Evolutionary conservation across 2,797 vertebrate species (phyloP).

Genomic region (Simalia tracyae): DNA sequence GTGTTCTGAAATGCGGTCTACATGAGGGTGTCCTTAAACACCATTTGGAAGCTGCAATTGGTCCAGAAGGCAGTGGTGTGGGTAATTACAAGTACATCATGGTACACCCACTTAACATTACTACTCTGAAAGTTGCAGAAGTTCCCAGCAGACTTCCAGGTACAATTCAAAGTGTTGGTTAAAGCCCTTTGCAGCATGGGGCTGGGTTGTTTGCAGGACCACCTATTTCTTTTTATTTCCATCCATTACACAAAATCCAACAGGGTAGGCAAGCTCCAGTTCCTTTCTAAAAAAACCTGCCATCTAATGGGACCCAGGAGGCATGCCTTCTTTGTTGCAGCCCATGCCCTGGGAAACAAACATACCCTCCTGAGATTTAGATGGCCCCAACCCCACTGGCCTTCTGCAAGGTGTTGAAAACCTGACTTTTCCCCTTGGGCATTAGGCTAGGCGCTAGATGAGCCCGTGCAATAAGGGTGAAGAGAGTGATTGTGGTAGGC

Average conservation of each 20-base stretch:
- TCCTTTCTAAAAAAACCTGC: too few relatives aligned
- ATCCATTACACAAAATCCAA: too few relatives aligned
- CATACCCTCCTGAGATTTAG: too few relatives aligned
- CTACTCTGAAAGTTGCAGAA: not conserved
- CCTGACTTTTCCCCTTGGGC: not conserved
- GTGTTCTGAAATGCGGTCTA: not conserved
- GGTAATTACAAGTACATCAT: not conserved
- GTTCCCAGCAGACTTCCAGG: not conserved
- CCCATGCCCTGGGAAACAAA: too few relatives aligned
- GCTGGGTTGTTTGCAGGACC: not conserved
- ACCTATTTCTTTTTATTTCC: too few relatives aligned
- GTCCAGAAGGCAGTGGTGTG: not conserved
- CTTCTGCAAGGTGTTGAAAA: too few relatives aligned
- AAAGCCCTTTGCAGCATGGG: not conserved
- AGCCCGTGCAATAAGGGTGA: not conserved
- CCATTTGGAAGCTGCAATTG: not conserved
- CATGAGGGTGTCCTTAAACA: not conserved
- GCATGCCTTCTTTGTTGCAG: too few relatives aligned
- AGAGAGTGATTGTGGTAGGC: not conserved
- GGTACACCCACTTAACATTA: not conserved
- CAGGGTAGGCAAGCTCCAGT: too few relatives aligned
- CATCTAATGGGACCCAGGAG: too few relatives aligned
- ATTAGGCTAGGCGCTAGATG: not conserved
- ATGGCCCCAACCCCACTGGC: too few relatives aligned
- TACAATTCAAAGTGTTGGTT: not conserved